Evolutionary conservation across 2,797 vertebrate genomes (phyloP), one percentile per base, ranked within the genome.

Genomic region (Poeciliopsis infans): DNA sequence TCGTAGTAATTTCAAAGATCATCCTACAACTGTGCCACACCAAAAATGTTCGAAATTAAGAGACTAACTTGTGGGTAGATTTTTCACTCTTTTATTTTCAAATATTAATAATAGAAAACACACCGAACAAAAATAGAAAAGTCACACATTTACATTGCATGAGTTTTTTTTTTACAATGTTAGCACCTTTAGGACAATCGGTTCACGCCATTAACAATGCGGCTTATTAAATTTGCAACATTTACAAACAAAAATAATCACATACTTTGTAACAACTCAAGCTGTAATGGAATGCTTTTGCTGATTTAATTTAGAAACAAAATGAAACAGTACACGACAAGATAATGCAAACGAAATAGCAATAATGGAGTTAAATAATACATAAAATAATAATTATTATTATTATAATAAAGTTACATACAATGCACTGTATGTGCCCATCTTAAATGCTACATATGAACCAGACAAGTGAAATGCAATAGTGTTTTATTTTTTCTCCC

Each of bases 21-120:
- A 20, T 8, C 36, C 7, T 12, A 64, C 12, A 36, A 18, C 1
- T 64, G 36, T 36, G 16, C 6, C 31, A 46, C 7, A 69, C 1
- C 4, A 1, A 41, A 33, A 25, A 61, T 25, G 47, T 71, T 70
- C 18, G 49, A 31, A 33, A 66, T n/a, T 47, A 84, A 53, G 0
- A 72, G 3, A 66, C 11, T 20, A 59, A 79, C 10, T 3, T 68
- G 11, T 76, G 61, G 4, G 5, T 66, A 66, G 0, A 64, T 79
- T 90, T 81, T 80, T 1, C 12, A 55, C 2, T 83, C 94, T 83
- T 95, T 95, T 94, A 92, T 94, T 93, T 91, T 43, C 72, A 92
- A 93, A 90, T 92, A 94, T 93, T 94, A 93, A 93, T 93, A 91
- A 43, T 70, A 45, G n/a, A 45, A 46, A 92, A 90, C 88, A 93